Conservation (phyloP, 2,797 vertebrate genomes). For the Rhinella marina region DNA sequence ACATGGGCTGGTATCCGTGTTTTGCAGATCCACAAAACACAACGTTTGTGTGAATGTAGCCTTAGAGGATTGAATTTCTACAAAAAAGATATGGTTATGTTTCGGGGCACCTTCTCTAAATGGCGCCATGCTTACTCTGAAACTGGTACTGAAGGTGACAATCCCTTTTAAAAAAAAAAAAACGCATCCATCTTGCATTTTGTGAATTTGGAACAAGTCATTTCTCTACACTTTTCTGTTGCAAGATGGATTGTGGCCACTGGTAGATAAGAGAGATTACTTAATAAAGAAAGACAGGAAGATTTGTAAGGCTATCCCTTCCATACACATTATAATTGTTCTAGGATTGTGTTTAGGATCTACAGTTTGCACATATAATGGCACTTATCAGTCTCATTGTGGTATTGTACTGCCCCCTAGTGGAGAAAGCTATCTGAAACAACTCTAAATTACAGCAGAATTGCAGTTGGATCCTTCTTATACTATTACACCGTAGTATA, state of each 20-base stretch:
- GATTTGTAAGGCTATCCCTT: neutral
- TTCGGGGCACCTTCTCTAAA: too few relatives aligned
- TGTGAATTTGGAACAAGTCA: too few relatives aligned
- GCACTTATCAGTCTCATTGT: neutral
- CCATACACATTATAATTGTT: neutral
- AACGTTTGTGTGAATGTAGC: too few relatives aligned
- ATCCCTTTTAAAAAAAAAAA: too few relatives aligned
- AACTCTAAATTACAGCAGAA: neutral
- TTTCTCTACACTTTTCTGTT: too few relatives aligned
- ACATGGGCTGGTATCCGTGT: too few relatives aligned
- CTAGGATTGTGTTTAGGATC: neutral
- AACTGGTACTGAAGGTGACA: too few relatives aligned
- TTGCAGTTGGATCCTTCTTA: neutral
- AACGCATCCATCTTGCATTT: neutral
- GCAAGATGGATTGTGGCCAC: too few relatives aligned
- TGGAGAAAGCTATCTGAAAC: neutral
- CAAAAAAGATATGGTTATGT: too few relatives aligned
- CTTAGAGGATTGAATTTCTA: too few relatives aligned
- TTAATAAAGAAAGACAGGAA: neutral
- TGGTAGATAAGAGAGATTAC: neutral
- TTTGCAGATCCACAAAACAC: too few relatives aligned
- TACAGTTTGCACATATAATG: neutral
- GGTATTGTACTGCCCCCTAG: constrained; percentile 16
- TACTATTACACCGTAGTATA: neutral
- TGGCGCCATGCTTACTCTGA: too few relatives aligned